A percentile compares a stretch with the other conserved stretches of the same genome.
phyloP scores from a whole-genome alignment of 2,888 invertebrate species.

The Pantelozetes paolii region DNA sequence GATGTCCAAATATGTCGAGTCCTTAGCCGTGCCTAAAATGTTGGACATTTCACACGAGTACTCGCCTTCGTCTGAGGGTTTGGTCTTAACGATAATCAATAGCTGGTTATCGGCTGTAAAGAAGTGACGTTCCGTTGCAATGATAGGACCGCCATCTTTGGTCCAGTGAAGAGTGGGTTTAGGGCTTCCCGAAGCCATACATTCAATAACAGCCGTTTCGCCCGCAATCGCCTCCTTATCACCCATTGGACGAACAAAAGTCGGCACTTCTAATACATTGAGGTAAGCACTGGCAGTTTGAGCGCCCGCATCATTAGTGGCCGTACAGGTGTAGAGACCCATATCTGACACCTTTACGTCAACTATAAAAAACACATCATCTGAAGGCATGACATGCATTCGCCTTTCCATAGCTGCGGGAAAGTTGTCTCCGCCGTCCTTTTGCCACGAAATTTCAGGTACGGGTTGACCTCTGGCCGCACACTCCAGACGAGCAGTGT shows the following conservation, averaged over 20 bases:
- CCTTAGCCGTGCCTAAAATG: constrained; percentile 70
- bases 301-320: constrained; percentile 80
- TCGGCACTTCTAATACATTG: constrained; percentile 77
- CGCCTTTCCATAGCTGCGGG: constrained; percentile 88
- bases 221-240: constrained; percentile 76
- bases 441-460: constrained; percentile 84
- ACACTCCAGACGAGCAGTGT: constrained; percentile 81
- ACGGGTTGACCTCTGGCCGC: constrained; percentile 81
- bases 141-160: constrained; percentile 71
- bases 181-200: constrained; percentile 78
- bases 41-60: constrained; percentile 89
- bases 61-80: constrained; percentile 70
- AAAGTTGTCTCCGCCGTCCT: constrained; percentile 84
- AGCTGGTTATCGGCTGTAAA: constrained; percentile 82
- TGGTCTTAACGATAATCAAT: constrained; percentile 76
- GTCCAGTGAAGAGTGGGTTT: constrained; percentile 76
- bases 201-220: constrained; percentile 78
- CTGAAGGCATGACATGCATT: constrained; percentile 85
- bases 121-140: constrained; percentile 73
- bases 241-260: constrained; percentile 77
- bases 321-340: constrained; percentile 89
- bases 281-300: constrained; percentile 80
- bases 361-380: constrained; percentile 87
- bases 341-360: constrained; percentile 81
- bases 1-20: constrained; percentile 63